phyloP scores from a whole-genome alignment of 2,888 invertebrate genomes.

The Desoria tigrina region DNA sequence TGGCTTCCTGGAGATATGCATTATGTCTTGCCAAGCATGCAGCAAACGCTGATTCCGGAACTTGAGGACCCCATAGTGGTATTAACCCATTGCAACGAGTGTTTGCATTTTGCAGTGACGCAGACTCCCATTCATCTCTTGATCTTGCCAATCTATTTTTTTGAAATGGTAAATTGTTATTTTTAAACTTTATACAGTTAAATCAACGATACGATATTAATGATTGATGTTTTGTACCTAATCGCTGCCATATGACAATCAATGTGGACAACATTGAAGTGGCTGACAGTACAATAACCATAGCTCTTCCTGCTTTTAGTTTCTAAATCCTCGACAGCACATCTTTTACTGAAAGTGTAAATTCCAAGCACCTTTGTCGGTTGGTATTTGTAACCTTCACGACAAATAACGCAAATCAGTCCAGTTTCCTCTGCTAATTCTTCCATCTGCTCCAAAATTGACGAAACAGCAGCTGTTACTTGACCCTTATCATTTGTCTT shows the following conservation, averaged over 20 bases:
- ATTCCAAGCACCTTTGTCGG: slow-evolving; percentile 90
- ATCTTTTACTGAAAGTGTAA: slow-evolving; percentile 94
- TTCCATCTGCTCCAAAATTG: slow-evolving; percentile 76
- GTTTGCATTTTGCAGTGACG: slow-evolving; percentile 95
- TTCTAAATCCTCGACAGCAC: slow-evolving; percentile 90
- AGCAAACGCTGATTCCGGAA: slow-evolving; percentile 88
- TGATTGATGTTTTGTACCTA: slow-evolving; percentile 66
- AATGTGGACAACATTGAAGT: slow-evolving; percentile 97
- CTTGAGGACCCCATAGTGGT: slow-evolving; percentile 94
- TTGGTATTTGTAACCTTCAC: slow-evolving; percentile 95
- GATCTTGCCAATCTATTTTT: slow-evolving; percentile 62
- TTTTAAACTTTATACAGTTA: not conserved
- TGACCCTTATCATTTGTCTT: slow-evolving; percentile 96
- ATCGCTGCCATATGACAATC: slow-evolving; percentile 98
- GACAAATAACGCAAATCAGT: slow-evolving; percentile 93
- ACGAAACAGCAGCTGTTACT: slow-evolving; percentile 61
- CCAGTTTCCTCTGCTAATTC: slow-evolving; percentile 95
- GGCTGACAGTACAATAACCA: slow-evolving; percentile 89
- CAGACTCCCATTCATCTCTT: slow-evolving; percentile 97
- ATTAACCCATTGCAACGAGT: slow-evolving; percentile 95
- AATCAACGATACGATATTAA: not conserved
- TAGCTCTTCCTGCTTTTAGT: slow-evolving; percentile 74
- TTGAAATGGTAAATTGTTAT: not conserved
- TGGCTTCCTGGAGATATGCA: slow-evolving; percentile 68
- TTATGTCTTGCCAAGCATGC: slow-evolving; percentile 90